A percentile compares a stretch with the other conserved stretches of the same genome.
These are phyloP conservation scores for Thalpophila matura DNA, from an alignment of 2,888 invertebrate species.

Conservation along the genomic window DNA sequence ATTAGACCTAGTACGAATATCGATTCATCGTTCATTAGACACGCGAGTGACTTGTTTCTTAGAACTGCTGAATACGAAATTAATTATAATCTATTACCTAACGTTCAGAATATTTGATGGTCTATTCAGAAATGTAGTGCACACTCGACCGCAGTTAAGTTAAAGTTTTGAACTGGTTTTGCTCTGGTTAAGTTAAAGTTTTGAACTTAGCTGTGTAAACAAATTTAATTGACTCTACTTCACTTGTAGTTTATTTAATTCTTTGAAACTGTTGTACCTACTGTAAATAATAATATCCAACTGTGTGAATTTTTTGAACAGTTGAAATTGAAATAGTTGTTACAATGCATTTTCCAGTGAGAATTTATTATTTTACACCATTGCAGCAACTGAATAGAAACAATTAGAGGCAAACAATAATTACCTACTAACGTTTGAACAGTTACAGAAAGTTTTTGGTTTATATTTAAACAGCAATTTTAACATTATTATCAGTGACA, in stretches of 20 bases:
- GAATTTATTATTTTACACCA: no score
- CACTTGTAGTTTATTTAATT: background rate
- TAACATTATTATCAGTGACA: no score
- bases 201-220: background rate
- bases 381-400: no score
- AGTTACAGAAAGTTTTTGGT: no score
- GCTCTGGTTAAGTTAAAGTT: constrained; percentile 3
- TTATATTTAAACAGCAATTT: no score
- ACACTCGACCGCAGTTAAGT: background rate
- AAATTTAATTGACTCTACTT: no score
- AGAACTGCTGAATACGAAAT: background rate
- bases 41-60: constrained; percentile 3
- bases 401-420: no score
- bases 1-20: no score
- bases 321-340: no score
- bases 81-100: background rate
- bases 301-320: background rate
- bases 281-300: background rate
- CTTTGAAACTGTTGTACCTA: background rate
- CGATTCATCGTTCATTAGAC: no score
- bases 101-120: constrained; percentile 19
- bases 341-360: no score
- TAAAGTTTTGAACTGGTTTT: background rate
- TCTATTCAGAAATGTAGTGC: background rate
- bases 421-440: no score